These are phyloP conservation scores for Callyntrura guangdongensis DNA, from an alignment of 2,888 invertebrate species.

Conservation along the genomic window DNA sequence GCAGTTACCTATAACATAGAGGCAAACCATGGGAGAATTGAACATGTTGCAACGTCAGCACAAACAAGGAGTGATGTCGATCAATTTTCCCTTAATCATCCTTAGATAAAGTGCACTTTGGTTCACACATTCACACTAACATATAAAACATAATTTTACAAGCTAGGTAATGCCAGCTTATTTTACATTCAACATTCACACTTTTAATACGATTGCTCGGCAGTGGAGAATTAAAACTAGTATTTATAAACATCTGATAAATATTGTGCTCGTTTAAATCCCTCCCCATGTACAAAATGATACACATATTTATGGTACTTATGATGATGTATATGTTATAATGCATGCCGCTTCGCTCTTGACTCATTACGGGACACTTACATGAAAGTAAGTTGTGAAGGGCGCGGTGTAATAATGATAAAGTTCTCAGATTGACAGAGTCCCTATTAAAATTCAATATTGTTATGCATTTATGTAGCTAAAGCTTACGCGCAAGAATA, in stretches of 20 bases:
- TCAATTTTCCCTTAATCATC: constrained; percentile 37
- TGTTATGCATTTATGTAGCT: not conserved
- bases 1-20: not conserved
- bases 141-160: constrained; percentile 24
- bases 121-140: constrained; percentile 49
- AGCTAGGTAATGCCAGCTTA: no score
- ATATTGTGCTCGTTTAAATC: no score
- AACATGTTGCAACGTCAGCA: not conserved
- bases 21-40: constrained; percentile 11
- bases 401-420: constrained; percentile 25
- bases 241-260: not conserved
- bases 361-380: not conserved
- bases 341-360: no score
- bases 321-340: not conserved
- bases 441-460: not conserved
- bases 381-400: not conserved
- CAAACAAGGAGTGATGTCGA: constrained; percentile 11
- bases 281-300: not conserved
- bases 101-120: not conserved
- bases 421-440: not conserved
- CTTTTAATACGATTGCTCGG: not conserved
- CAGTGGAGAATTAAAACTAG: not conserved
- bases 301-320: not conserved
- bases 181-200: not conserved
- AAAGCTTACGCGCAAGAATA: no score